These are phyloP conservation scores for Drosophila asahinai DNA, from an alignment of 1,140 invertebrate species.

Conservation along the genomic window DNA sequence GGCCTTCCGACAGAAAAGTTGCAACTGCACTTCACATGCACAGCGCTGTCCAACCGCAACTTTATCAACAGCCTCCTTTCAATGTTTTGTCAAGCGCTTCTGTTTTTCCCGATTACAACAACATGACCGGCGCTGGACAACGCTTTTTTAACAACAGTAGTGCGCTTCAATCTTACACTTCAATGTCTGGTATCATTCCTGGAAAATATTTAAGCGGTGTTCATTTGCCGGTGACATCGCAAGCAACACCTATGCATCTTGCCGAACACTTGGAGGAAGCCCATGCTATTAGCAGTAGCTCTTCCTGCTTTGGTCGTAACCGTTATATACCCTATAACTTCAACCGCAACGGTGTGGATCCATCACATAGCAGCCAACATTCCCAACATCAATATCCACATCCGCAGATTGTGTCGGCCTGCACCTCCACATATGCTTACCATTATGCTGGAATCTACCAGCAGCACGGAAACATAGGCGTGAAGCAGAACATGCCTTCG, in stretches of 20 bases:
- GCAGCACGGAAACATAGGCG: not conserved
- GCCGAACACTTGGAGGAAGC: not conserved
- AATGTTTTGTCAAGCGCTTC: not conserved
- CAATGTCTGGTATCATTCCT: not conserved
- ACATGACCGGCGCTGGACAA: not conserved
- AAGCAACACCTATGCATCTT: not conserved
- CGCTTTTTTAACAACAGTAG: not conserved
- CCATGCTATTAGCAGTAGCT: not conserved
- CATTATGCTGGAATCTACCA: not conserved
- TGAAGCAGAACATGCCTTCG: not conserved
- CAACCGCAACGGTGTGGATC: not conserved
- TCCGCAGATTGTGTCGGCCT: not conserved
- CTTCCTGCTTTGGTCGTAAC: not conserved
- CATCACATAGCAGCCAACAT: not conserved
- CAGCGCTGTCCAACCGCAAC: not conserved
- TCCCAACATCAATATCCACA: not conserved
- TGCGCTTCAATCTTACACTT: not conserved
- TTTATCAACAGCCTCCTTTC: not conserved
- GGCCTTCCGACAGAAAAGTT: constrained; percentile 1
- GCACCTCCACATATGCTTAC: not conserved
- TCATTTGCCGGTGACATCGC: not conserved
- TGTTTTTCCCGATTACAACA: constrained; percentile 2
- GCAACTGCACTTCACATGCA: not conserved
- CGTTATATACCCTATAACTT: constrained; percentile 6
- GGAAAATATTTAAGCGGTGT: not conserved